These are phyloP conservation scores for Ophioninae sp. DNA, from an alignment of 2,888 invertebrate genomes.

Conservation along the genomic window DNA sequence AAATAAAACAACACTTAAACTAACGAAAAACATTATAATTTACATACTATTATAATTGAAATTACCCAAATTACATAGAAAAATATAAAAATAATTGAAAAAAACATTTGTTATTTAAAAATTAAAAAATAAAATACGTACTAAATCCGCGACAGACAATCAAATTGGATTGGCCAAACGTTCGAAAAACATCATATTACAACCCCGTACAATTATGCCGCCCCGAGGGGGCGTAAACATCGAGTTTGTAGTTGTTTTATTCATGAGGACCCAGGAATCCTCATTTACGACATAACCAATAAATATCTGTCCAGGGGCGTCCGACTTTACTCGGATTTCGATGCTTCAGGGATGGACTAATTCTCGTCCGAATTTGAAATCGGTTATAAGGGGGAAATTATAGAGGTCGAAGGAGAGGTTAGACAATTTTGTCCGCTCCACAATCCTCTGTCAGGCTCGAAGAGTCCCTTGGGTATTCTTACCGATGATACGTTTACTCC, in stretches of 20 bases:
- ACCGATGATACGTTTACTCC: slow-evolving; percentile 38
- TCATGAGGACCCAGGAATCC: background rate
- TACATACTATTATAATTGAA: too few relatives aligned
- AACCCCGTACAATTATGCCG: background rate
- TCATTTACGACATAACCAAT: slow-evolving; percentile 5
- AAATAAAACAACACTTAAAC: too few relatives aligned
- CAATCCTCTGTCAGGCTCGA: slow-evolving; percentile 25
- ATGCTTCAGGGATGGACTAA: slow-evolving; percentile 4
- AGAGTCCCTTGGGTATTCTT: slow-evolving; percentile 50
- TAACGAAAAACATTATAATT: too few relatives aligned
- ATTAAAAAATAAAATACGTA: too few relatives aligned
- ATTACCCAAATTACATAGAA: too few relatives aligned
- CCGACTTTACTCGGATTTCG: slow-evolving; percentile 12
- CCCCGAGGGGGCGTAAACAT: background rate
- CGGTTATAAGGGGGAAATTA: background rate
- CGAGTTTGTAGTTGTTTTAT: background rate
- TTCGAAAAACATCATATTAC: too few relatives aligned
- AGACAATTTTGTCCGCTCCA: slow-evolving; percentile 43
- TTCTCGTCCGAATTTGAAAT: slow-evolving; percentile 20
- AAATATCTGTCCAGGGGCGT: slow-evolving; percentile 8
- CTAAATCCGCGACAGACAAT: too few relatives aligned
- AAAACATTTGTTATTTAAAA: too few relatives aligned
- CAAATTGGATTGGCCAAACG: too few relatives aligned
- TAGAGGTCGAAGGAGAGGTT: slow-evolving; percentile 23
- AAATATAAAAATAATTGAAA: too few relatives aligned